Evolutionary conservation across 2,797 vertebrate genomes (phyloP), one percentile per base, ranked within the genome.

Genomic region (Rhinella marina): DNA sequence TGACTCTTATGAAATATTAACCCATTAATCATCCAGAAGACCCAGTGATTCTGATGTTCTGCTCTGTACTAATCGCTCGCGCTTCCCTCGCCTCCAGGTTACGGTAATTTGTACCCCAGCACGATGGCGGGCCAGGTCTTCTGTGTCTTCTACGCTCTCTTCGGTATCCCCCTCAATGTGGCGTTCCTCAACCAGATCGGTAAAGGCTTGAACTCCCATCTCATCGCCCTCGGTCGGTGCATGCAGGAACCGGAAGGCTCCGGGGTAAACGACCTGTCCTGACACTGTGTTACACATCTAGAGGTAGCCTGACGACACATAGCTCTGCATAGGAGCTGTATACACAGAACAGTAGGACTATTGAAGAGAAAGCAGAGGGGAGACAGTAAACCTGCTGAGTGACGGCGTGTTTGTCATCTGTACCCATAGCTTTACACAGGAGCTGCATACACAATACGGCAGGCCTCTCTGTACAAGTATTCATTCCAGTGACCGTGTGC

Each of bases 121-220:
- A 98, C 97, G 0, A 94, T 96, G 68, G 92, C 94, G 0, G 97
- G 98, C 13, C 97, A 97, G 90, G 95, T 97, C 82, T 98, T 98
- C 92, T 99, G 97, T 89, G 97, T 98, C 77, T 97, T 98, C 91
- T 99, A 98, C 1, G 97, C 97, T 0, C 93, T 99, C 25, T 96
- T 97, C 41, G 97, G 97, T 56, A 97, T 98, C 73, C 97, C 97
- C 0, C 95, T 99, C 86, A 98, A 98, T 52, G 91, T 98, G 90
- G 91, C 94, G 73, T 98, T 98, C 92, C 96, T 99, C 81, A 97
- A 97, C 91, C 96, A 97, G 90, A 90, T 98, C 82, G 96, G 96
- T 11, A 97, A 96, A 87, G 96, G 94, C 81, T 94, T 98, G 82
- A 96, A 91, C 8, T 62, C 93, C 90, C 94, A 96, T 86, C 92